phyloP scores from a whole-genome alignment of 1,140 invertebrate genomes.

The Cydia fagiglandana region DNA sequence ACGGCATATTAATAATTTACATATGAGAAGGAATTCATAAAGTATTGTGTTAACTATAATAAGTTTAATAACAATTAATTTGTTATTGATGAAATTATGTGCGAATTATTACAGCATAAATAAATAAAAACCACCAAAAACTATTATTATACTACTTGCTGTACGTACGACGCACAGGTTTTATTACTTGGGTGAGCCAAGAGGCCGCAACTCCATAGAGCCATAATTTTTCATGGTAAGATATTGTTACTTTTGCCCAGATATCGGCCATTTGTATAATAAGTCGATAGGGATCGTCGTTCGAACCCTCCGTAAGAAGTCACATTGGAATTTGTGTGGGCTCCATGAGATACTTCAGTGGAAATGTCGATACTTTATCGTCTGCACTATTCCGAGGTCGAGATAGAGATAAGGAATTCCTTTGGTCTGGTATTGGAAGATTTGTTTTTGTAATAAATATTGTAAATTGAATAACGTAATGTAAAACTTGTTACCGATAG shows the following conservation, averaged over 20 bases:
- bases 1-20: no score
- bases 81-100: neutral
- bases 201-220: constrained; percentile 47
- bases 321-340: constrained; percentile 54
- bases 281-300: constrained; percentile 62
- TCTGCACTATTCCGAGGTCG: constrained; percentile 32
- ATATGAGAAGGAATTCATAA: no score
- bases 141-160: neutral
- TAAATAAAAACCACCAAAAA: neutral
- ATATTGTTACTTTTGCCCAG: constrained; percentile 58
- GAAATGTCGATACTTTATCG: constrained; percentile 31
- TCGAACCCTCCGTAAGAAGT: constrained; percentile 48
- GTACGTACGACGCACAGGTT: constrained; percentile 44
- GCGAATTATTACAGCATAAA: neutral
- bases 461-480: neutral
- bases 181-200: constrained; percentile 52
- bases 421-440: constrained; percentile 5
- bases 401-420: constrained; percentile 29
- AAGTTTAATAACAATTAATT: neutral
- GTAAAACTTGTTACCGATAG: neutral
- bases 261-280: constrained; percentile 68
- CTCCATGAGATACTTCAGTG: constrained; percentile 27
- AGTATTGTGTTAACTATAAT: no score
- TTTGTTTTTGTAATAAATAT: neutral
- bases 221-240: constrained; percentile 62